phyloP scores from a whole-genome alignment of 2,888 invertebrate species.

The Eucriotettix oculatus region DNA sequence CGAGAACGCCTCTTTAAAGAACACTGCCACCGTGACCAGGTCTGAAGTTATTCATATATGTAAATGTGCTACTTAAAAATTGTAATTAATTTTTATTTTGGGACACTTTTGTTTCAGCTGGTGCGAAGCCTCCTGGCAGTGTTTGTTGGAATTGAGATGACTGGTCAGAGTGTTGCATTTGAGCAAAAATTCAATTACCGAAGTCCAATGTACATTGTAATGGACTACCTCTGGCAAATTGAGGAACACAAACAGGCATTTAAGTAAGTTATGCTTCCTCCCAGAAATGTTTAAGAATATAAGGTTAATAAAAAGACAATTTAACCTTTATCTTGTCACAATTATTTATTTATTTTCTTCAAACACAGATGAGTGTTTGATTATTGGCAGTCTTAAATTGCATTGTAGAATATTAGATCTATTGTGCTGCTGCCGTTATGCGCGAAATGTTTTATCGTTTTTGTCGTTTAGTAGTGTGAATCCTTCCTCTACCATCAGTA shows the following conservation, averaged over 20 bases:
- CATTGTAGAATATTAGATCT: too few relatives aligned
- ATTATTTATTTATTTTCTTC: too few relatives aligned
- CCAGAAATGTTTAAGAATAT: not conserved
- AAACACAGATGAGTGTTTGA: too few relatives aligned
- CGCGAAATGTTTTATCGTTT: too few relatives aligned
- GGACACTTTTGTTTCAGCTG: conserved; percentile 35
- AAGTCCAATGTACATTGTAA: conserved; percentile 84
- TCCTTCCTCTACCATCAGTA: too few relatives aligned
- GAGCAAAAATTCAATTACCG: conserved; percentile 96
- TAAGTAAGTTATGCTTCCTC: conserved; percentile 50
- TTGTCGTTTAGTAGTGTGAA: too few relatives aligned
- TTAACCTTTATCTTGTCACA: too few relatives aligned
- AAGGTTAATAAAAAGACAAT: too few relatives aligned
- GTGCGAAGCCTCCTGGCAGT: conserved; percentile 70
- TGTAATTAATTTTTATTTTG: not conserved
- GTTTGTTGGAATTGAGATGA: conserved; percentile 96
- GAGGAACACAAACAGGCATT: conserved; percentile 61
- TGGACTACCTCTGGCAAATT: conserved; percentile 81
- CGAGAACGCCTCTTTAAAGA: conserved; percentile 54
- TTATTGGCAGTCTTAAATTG: too few relatives aligned
- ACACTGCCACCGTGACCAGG: conserved; percentile 56
- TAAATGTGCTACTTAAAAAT: not conserved
- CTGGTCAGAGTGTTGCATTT: conserved; percentile 87
- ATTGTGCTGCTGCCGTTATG: too few relatives aligned
- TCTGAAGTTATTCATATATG: conserved; percentile 17